Base-by-base conservation (phyloP, 2,113 vertebrate genomes). In the Mionectes macconnelli region DNA sequence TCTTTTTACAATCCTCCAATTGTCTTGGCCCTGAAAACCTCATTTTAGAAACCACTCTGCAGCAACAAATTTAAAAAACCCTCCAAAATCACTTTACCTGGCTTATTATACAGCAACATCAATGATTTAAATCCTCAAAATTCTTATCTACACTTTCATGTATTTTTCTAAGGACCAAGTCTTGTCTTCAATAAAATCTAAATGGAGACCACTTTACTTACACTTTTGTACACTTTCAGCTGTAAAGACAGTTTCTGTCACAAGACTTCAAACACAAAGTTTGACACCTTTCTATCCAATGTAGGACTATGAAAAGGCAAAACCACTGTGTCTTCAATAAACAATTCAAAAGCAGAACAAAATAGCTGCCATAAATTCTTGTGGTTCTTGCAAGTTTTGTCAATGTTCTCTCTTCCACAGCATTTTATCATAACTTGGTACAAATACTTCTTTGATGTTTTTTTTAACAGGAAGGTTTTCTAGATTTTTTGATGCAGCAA, bases 381-480 rank as follows among this genome's bases (percentile, higher is more conserved):
- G 5, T 17, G 25, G 18, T 35, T 89, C 33, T 39, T 64, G 3
- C 17, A 87, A 64, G 13, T 52, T 77, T 50, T 0, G 0, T 18
- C 14, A 77, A n/a, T 15, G 7, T 55, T 55, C 31, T 44, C 31
- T 60, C 64, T 37, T 49, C 20, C 40, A 17, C 27, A 37, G 3
- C 33, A 67, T 45, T 73, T 67, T 56, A 52, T 44, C 24, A 42
- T 9, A 79, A 40, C 9, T 33, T 74, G 7, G 7, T 12, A 66
- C 24, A 21, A 88, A 23, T 44, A 30, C 3, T 39, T 57, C 3
- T 44, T 57, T 35, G 4, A 0, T 0, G 1, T 45, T 87, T 72
- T 87, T 72, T 80, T 66, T 3, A 17, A 55, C 4, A 73, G 12
- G 35, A 78, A 49, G 17, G n/a, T 57, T 68, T 22, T 68, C 20